Evolutionary conservation across 2,888 invertebrate species (phyloP), one percentile per base, ranked within the genome.

Genomic region (Chrysodeixis includens): DNA sequence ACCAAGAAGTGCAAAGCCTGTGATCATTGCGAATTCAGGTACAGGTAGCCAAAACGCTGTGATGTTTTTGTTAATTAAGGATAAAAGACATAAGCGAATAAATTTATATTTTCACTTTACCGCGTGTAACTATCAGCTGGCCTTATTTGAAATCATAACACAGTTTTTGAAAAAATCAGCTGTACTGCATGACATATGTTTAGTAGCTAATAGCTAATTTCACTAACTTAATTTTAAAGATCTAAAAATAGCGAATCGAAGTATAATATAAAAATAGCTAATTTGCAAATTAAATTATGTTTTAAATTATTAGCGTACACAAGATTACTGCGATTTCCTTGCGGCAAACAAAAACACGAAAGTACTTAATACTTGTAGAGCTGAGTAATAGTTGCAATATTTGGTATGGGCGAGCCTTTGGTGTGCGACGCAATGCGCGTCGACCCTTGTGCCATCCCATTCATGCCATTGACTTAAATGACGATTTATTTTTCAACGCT

Each of bases 1-100:
- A 66, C 78, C 59, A 90, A 86, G 82, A 88, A 84, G 79, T 91
- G 91, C 82, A 87, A 85, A 71, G 66, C 76, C 54, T 91, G 91
- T 66, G 83, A 86, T 44, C 69, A 71, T 26, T 82, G 67, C 63
- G 86, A 88, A 18, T 74, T 88, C 83, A 90, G 90, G 90, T 90
- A 85, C 65, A 14, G 54, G 14, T 67, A 1, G 57, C 67, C 54
- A 14, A 44, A 46, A 71, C 20, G 52, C 59, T 46, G 30, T 52
- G 30, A 32, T 22, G 58, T 1, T 56, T 44, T 30, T 18, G 1
- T 59, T 65, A 35, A 44, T 20, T 18, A 35, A 14, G 14, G 14
- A 30, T 46, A 44, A 56, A 61, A 10, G 12, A 54, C 35, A 22
- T 8, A 32, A 44, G 54, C 54, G 26, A 58, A 52, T 56, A 20